Evolutionary conservation across 2,113 vertebrate species (phyloP).

Genomic region (Periophthalmodon schlosseri): DNA sequence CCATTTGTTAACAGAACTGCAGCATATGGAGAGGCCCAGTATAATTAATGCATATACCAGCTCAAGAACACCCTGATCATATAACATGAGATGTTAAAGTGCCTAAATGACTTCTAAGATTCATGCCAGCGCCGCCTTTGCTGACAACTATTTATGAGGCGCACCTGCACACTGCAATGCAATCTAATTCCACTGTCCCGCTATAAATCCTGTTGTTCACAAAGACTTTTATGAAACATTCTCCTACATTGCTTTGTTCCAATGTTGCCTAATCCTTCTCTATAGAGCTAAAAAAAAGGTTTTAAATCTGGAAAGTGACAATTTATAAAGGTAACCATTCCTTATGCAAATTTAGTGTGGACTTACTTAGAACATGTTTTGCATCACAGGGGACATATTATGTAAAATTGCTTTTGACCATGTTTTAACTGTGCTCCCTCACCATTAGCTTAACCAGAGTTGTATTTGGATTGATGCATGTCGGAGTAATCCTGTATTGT

Average conservation of each 20-base stretch:
- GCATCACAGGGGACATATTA: too few species aligned
- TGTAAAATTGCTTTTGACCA: too few species aligned
- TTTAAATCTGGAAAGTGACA: neutral
- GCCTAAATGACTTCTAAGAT: slow-evolving; percentile 11
- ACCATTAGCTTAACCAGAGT: too few species aligned
- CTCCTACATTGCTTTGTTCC: neutral
- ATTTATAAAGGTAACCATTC: too few species aligned
- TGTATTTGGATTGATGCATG: too few species aligned
- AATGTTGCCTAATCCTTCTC: neutral
- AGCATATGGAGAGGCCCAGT: neutral
- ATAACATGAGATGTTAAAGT: slow-evolving; percentile 11
- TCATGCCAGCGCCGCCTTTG: slow-evolving; percentile 7
- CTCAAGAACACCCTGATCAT: slow-evolving; percentile 13
- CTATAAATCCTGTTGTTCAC: slow-evolving; percentile 1
- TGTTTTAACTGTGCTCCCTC: too few species aligned
- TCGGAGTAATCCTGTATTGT: too few species aligned
- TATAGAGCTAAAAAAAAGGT: neutral
- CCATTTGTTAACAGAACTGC: slow-evolving; percentile 7
- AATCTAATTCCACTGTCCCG: slow-evolving; percentile 8
- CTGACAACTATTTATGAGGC: slow-evolving; percentile 15
- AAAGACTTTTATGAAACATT: slow-evolving; percentile 12
- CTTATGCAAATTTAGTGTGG: neutral
- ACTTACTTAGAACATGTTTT: too few species aligned
- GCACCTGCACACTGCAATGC: slow-evolving; percentile 9
- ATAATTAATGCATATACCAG: neutral